Evolutionary conservation across 2,888 invertebrate genomes (phyloP), one percentile per base, ranked within the genome.

Genomic region (Micoletzkya japonica): DNA sequence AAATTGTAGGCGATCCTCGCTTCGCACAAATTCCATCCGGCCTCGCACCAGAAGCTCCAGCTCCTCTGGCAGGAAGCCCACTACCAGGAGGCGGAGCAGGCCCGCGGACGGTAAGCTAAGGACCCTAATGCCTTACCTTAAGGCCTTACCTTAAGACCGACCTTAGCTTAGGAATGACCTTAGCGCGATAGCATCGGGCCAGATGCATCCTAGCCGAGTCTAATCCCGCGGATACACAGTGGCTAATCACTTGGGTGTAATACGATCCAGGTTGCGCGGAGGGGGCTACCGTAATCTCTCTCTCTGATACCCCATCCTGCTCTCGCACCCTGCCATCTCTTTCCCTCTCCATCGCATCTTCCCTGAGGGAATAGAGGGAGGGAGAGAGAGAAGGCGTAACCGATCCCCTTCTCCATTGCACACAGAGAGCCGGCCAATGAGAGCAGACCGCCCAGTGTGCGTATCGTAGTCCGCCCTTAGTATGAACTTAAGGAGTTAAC

Each of bases 11-110:
- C 91, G 83, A 93, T 95, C 85, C 88, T 94, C 77, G 94, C 94
- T 87, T 90, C 91, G 86, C 92, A 93, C 88, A 92, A 92, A 86
- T 94, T 94, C 88, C 91, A 92, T 81, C 93, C 93, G 87, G 91
- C 91, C 77, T 92, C 92, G 17, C 94, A 95, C 88, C 91, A 91
- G 60, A 94, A 93, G 86, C 89, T 94, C 64, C 90, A 90, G 81
- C 92, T 92, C 64, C 92, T 94, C 92, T 95, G 94, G 94, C 89
- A 94, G 76, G 94, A 94, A 86, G 93, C 94, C 20, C 93, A 94
- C 86, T 94, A 94, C 85, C 92, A 92, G 86, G 94, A 95, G 86
- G 94, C 94, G 26, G 94, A 94, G 86, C 93, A 93, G 85, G 88
- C 93, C 54, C 89, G 94, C 4, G 94, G 94, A 36, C 88, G 94